Conservation (phyloP, 2,113 vertebrate species). For the Paracanthobrama guichenoti region DNA sequence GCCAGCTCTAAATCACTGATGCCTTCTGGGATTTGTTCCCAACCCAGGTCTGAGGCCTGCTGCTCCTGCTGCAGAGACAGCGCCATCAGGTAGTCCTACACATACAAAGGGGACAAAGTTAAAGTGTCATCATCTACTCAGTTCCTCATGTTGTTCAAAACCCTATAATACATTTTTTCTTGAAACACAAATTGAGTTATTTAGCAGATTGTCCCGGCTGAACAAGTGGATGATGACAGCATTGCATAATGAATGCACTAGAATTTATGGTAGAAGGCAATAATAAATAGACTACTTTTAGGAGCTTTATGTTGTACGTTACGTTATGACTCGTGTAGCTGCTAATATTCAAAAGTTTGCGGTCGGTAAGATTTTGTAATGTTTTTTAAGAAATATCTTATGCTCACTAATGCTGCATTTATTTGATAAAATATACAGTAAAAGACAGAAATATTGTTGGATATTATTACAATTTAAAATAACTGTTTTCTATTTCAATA, state of each 20-base stretch:
- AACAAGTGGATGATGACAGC: background rate
- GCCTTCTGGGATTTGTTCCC: conserved; percentile 95
- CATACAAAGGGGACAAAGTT: background rate
- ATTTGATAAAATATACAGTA: too few relatives aligned
- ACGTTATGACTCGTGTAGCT: too few relatives aligned
- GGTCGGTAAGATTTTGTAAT: too few relatives aligned
- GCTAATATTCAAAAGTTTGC: too few relatives aligned
- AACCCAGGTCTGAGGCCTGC: conserved; percentile 90
- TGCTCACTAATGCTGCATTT: too few relatives aligned
- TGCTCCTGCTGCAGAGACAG: conserved; percentile 98
- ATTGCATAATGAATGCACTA: background rate
- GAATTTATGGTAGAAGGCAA: background rate
- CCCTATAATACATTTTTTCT: background rate
- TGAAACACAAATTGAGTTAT: background rate
- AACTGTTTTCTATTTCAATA: too few relatives aligned
- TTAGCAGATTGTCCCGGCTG: background rate
- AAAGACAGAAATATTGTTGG: too few relatives aligned
- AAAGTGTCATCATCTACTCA: background rate
- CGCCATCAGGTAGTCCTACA: conserved; percentile 97
- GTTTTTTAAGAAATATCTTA: too few relatives aligned
- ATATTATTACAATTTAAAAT: too few relatives aligned
- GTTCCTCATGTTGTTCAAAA: background rate
- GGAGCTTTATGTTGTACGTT: background rate
- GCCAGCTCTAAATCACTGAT: conserved; percentile 95
- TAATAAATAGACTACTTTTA: background rate